These are phyloP conservation scores for Apomyelois bistriatella DNA, from an alignment of 2,888 invertebrate species.

Conservation along the genomic window DNA sequence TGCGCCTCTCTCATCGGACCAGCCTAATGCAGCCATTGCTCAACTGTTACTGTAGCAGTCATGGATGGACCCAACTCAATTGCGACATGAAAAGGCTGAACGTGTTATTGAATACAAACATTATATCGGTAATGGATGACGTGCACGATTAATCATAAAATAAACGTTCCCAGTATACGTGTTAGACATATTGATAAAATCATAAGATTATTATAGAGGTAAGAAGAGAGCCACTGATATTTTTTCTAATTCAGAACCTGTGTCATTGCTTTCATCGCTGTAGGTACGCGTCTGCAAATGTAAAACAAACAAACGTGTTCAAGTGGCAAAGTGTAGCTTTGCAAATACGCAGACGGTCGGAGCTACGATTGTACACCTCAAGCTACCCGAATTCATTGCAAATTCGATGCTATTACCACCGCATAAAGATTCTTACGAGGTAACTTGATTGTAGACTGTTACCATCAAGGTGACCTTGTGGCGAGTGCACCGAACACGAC, in stretches of 20 bases:
- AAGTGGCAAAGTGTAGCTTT: not conserved
- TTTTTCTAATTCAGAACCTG: not conserved
- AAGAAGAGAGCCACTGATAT: no score
- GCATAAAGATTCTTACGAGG: not conserved
- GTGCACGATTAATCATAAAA: no score
- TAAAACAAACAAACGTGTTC: not conserved
- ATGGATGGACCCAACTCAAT: not conserved
- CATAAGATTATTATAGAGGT: no score
- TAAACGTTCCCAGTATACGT: no score
- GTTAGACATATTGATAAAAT: no score
- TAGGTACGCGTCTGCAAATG: not conserved
- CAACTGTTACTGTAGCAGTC: not conserved
- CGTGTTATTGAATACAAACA: not conserved
- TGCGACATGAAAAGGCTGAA: not conserved
- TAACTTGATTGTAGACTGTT: not conserved
- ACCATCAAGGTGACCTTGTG: conserved; percentile 11
- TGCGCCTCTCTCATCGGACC: not conserved
- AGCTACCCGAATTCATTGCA: no score
- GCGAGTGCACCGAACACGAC: conserved; percentile 9
- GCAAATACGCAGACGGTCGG: not conserved
- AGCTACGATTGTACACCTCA: no score
- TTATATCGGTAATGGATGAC: not conserved
- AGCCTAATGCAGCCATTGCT: not conserved
- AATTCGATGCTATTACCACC: no score
- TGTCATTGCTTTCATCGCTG: not conserved